Conservation (phyloP, 2,797 vertebrate species). For the Clarias pachynema region DNA sequence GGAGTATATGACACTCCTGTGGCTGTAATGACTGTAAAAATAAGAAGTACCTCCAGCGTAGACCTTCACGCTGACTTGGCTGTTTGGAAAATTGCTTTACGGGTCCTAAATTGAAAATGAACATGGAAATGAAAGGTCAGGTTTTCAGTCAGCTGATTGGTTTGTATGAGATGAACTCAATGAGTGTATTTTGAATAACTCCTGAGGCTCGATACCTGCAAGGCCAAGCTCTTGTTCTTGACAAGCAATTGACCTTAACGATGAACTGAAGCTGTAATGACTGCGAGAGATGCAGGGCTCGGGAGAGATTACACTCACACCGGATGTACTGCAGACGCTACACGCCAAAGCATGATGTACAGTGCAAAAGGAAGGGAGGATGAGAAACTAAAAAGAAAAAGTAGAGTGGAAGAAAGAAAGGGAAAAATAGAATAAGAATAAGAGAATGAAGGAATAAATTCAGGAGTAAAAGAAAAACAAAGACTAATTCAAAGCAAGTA, state of each 20-base stretch:
- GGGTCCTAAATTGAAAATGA: background rate
- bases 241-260: slow-evolving; percentile 13
- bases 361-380: background rate
- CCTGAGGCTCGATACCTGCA: background rate
- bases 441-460: background rate
- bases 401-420: background rate
- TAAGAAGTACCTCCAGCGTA: background rate
- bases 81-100: background rate
- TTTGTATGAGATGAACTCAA: background rate
- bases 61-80: background rate
- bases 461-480: background rate
- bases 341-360: background rate
- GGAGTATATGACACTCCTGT: background rate
- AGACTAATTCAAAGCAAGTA: too few relatives aligned
- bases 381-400: background rate
- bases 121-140: slow-evolving; percentile 10
- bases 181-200: slow-evolving; percentile 8
- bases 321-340: background rate
- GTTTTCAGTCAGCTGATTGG: background rate
- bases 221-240: background rate
- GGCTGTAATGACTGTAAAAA: background rate
- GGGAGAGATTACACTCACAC: background rate
- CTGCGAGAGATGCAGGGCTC: background rate
- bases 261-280: background rate
- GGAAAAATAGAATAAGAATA: background rate